These are phyloP conservation scores for Astreopora myriophthalma DNA, from an alignment of 64 coral and sea anemone genomes.

Conservation along the genomic window DNA sequence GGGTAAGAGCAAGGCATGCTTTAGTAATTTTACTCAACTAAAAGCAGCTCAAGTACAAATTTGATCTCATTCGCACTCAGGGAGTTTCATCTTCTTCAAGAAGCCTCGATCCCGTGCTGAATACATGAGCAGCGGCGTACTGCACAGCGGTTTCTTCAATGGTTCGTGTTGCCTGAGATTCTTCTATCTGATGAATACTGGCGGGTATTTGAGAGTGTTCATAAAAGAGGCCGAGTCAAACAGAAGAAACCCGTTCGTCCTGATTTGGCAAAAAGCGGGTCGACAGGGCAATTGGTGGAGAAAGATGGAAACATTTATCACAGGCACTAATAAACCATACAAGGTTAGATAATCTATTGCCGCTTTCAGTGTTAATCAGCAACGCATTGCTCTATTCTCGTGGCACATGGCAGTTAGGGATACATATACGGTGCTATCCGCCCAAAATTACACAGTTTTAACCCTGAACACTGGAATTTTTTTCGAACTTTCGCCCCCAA, in stretches of 20 bases:
- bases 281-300: neutral
- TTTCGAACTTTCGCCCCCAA: no score
- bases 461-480: no score
- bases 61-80: neutral
- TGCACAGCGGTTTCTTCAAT: slow-evolving; percentile 2
- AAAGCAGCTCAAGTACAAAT: neutral
- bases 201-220: slow-evolving; percentile 4
- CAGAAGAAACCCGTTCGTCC: neutral
- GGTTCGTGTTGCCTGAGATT: slow-evolving; percentile 3
- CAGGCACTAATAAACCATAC: neutral
- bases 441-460: no score
- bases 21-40: no score
- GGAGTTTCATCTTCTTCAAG: slow-evolving; percentile 16
- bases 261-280: slow-evolving; percentile 5
- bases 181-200: slow-evolving; percentile 12
- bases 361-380: no score
- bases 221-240: neutral
- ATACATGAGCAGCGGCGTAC: slow-evolving; percentile 19
- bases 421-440: no score
- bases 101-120: neutral
- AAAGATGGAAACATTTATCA: neutral
- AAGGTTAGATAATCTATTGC: neutral
- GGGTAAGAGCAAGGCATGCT: neutral
- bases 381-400: no score
- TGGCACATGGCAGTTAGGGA: no score